Conservation (phyloP, 2,113 vertebrate species). For the rat (Rattus norvegicus) region GRCr8 NC_086026.1:45146001-45146500, state of each 20-base stretch:
- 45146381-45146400: background rate
- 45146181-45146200: background rate
- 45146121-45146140: background rate
- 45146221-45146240: background rate
- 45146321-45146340: background rate
- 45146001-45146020: background rate
- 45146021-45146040: rapidly evolving
- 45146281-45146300: background rate
- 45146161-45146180: background rate
- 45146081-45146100: background rate
- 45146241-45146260: background rate
- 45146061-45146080: background rate
- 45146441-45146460: rapidly evolving
- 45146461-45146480: background rate
- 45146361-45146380: background rate
- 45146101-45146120: background rate
- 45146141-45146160: background rate
- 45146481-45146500: rapidly evolving
- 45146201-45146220: background rate
- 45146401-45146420: background rate
- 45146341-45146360: background rate
- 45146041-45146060: background rate
- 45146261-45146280: no score
- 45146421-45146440: background rate
- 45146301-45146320: background rate